Evolutionary conservation across 2,797 vertebrate genomes (phyloP), one percentile per base, ranked within the genome.

Genomic region (Sebastes taczanowskii): DNA sequence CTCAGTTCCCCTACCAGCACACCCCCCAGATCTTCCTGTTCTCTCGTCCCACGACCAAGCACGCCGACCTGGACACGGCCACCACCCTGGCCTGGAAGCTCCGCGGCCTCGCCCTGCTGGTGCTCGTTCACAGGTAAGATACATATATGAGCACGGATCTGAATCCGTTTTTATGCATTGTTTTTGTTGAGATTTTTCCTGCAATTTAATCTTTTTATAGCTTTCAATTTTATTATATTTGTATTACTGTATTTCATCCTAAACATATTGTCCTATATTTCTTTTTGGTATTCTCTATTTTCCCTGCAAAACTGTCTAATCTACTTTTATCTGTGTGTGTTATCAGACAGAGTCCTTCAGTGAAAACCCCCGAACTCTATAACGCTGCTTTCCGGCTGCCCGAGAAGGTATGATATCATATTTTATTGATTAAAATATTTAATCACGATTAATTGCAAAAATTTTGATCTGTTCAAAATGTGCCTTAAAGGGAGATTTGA

Each of bases 1-100:
- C 96, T 22, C 96, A 97, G 71, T 90, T 89, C 82, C 86, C 97
- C 35, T 96, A 97, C 73, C 97, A 98, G 7, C 95, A 97, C 53
- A 95, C 96, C 1, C 97, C 98, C 0, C 95, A 98, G 86, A 93
- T 99, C 69, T 99, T 99, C 91, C 94, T 99, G 74, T 96, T 99
- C 88, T 96, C 96, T 70, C 97, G 88, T 53, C 91, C 95, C 0
- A 94, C 95, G 16, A 98, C 97, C 0, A 87, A 95, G 0, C 95
- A 95, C 63, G 94, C 95, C 14, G 98, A 99, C 84, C 92, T 88
- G 91, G 94, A 85, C 86, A 96, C 93, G 0, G 97, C 98, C 70
- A 92, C 95, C 55, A 88, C 94, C 35, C 90, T 99, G 74, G 98
- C 97, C 46, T 96, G 97, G 97, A 93, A 91, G 88, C 96, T 99